Base-by-base conservation (phyloP, 2,888 invertebrate species). In the Zygogramma bicolorata region DNA sequence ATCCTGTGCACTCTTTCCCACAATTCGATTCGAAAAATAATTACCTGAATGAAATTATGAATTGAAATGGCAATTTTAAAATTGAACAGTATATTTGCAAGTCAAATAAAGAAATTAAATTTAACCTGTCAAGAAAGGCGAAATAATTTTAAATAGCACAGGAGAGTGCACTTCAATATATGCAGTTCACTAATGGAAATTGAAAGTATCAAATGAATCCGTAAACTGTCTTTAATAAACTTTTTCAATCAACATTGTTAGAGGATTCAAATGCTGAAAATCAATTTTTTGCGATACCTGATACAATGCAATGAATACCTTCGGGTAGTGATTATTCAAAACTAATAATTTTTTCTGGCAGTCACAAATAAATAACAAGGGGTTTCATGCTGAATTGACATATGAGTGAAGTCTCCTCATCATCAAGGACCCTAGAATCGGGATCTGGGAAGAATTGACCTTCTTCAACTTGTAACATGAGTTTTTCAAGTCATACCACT, bases 81-180 rank as follows among this genome's bases (percentile, higher is more conserved):
- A 75, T 68, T 74, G 66, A 73, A 75, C 71, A 65, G 73, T 79
- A 76, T 75, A 80, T 80, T 80, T 76, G 74, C 75, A 69, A 80
- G 79, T 80, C 79, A 77, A 78, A 78, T 78, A 69, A 60, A 73
- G 68, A 74, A 74, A 77, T 76, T 76, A 77, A 78, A 75, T 77
- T 77, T 67, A 68, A 75, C 75, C 77, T 79, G 80, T 77, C 77
- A 75, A 74, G 75, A 74, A 73, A 73, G 75, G 71, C 63, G 75
- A 75, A 80, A 80, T 81, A 80, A 81, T 80, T 80, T 79, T 80
- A 81, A 80, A 81, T 81, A 81, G 79, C 75, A 78, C 78, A 73
- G 68, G 74, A 73, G 71, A 79, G 75, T 79, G 79, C 80, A 81
- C 72, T 76, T 75, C 69, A 76, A 74, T 77, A 75, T 78, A 78